Conservation (phyloP, 2,113 vertebrate species). For the Neofelis nebulosa region DNA sequence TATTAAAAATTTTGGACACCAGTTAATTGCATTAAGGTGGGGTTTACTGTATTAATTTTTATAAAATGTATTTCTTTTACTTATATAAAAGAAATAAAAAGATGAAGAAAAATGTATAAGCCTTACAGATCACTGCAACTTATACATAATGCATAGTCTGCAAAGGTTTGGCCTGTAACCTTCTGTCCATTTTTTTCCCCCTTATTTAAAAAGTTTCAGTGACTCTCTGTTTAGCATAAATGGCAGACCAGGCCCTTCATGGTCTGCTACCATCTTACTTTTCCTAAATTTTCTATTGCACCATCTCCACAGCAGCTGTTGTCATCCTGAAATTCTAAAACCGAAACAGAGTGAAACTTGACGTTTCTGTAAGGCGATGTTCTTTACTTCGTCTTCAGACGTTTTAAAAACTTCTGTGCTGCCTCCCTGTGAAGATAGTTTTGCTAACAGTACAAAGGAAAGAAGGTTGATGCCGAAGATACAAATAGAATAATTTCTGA, state of each 20-base stretch:
- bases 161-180: background rate
- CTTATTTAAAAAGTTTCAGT: background rate
- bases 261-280: background rate
- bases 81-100: background rate
- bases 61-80: background rate
- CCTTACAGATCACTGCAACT: background rate
- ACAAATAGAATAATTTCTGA: constrained; percentile 1
- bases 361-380: background rate
- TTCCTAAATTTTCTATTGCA: background rate
- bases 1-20: background rate
- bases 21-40: background rate
- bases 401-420: background rate
- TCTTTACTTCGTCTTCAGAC: background rate
- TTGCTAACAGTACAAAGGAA: background rate
- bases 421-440: constrained; percentile 1
- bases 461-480: background rate
- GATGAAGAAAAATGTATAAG: background rate
- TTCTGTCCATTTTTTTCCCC: background rate
- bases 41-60: background rate
- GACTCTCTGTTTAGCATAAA: background rate
- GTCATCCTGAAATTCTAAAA: background rate
- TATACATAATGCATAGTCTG: background rate
- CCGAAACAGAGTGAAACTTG: background rate
- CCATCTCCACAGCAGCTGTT: fast-evolving
- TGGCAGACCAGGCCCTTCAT: background rate